Evolutionary conservation across 1,140 invertebrate species (phyloP), one percentile per base, ranked within the genome.

Genomic region (Dreissena rostriformis): DNA sequence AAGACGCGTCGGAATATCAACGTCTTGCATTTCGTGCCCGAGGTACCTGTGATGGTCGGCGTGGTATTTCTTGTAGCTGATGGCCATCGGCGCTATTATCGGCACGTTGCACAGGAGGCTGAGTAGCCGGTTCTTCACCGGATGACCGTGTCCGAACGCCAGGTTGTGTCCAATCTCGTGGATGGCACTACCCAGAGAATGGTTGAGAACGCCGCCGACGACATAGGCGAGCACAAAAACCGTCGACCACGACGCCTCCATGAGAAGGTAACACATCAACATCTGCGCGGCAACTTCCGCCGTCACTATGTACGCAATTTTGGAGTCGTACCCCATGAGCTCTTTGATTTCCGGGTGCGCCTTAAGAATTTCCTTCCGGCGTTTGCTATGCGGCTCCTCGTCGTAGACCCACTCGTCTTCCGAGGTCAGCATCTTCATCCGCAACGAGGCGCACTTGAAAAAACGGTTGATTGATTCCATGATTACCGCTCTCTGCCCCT

Each of bases 111-210:
- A 91, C 84, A 91, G 90, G n/a, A 93, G 86, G 49, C 92, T 93
- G 14, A 94, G 85, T 1, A 92, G 49, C 52, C 93, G 81, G 83
- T 94, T 94, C 26, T 87, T 80, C 51, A 81, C 81, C 14, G 92
- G 91, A 55, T 87, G 71, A 14, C 86, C 82, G 70, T 93, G 92
- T 14, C 93, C 93, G 82, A 93, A 94, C 0, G 93, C 93, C 55
- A 93, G 84, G 79, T 94, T 93, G 77, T 94, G 93, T 55, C 91
- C 92, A 15, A 93, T 93, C 88, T 94, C 93, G 70, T 94, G 93
- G 22, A 94, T 91, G 61, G 92, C 92, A 73, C 90, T 90, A 12
- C 91, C 92, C 11, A 93, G 85, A 0, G 93, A 93, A 85, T 94
- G 93, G 75, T 94, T 94, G 5, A 94, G 73, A 12, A 91, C 88